These are phyloP conservation scores for Silurus aristotelis DNA, from an alignment of 2,797 vertebrate genomes.

Conservation along the genomic window DNA sequence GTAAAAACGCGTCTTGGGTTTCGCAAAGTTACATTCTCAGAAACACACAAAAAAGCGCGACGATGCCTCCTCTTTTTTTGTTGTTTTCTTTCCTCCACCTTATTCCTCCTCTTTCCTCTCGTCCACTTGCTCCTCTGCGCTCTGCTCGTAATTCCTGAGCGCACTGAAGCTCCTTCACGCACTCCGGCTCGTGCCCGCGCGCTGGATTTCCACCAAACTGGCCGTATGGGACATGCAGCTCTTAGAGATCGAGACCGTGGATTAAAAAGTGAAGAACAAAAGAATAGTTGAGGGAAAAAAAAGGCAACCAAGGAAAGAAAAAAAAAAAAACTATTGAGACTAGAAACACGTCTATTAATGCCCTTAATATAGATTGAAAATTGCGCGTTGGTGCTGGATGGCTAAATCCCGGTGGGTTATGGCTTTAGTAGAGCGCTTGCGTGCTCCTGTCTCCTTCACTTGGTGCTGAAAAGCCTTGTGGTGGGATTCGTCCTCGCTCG, in stretches of 20 bases:
- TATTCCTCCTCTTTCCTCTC: constrained; percentile 52
- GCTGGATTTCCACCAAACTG: constrained; percentile 21
- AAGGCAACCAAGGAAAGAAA: background rate
- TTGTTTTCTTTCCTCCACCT: background rate
- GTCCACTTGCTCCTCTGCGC: constrained; percentile 42
- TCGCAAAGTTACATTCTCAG: constrained; percentile 70
- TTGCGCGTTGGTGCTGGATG: constrained; percentile 20
- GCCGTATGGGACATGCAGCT: background rate
- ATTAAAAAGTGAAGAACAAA: constrained; percentile 6
- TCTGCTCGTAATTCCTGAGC: constrained; percentile 47
- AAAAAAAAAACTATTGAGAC: background rate
- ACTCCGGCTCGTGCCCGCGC: constrained; percentile 2
- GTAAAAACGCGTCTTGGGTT: constrained; percentile 51
- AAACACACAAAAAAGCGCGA: constrained; percentile 46
- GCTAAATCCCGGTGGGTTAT: constrained; percentile 47
- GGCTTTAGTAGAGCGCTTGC: constrained; percentile 45
- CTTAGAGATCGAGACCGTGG: constrained; percentile 14
- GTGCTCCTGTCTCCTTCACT: constrained; percentile 59
- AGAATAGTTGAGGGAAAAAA: background rate
- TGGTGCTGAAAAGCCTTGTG: constrained; percentile 65
- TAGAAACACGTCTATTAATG: background rate
- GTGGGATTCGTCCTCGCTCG: constrained; percentile 70
- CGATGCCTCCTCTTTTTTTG: constrained; percentile 51
- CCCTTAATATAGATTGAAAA: background rate
- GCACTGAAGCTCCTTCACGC: constrained; percentile 9